Percentiles rank a stretch among this genome's conserved stretches.
Evolutionary conservation across 1,140 invertebrate genomes (phyloP).

Genomic region (Wiebesia pumilae): DNA sequence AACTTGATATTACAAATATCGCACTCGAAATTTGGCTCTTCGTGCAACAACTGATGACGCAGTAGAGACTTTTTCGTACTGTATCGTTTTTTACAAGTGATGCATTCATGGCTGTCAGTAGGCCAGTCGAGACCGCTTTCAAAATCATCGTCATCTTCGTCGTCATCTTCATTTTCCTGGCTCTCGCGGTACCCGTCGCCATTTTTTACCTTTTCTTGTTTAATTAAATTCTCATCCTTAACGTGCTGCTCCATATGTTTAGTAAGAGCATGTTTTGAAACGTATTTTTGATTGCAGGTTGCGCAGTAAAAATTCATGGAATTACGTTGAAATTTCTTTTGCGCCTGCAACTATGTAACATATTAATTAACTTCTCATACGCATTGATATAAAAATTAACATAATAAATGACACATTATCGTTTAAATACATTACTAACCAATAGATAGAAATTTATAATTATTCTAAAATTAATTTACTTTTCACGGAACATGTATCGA

Average conservation of each 20-base stretch:
- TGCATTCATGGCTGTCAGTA: constrained; percentile 71
- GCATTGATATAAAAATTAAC: not conserved
- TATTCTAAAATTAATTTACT: too few species aligned
- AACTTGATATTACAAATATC: constrained; percentile 74
- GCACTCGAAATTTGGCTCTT: constrained; percentile 74
- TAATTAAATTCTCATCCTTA: constrained; percentile 61
- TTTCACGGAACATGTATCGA: too few species aligned
- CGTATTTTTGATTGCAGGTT: constrained; percentile 67
- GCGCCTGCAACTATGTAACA: not conserved
- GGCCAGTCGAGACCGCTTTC: constrained; percentile 71
- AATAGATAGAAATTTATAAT: too few species aligned
- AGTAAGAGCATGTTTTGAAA: constrained; percentile 66
- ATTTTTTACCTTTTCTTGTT: constrained; percentile 39
- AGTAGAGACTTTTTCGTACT: constrained; percentile 72
- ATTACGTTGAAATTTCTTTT: constrained; percentile 56
- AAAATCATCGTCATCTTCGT: constrained; percentile 67
- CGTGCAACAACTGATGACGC: constrained; percentile 71
- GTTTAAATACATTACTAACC: too few species aligned
- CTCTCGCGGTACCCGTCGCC: constrained; percentile 49
- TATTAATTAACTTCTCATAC: not conserved
- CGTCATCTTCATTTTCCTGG: constrained; percentile 56
- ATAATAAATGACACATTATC: not conserved
- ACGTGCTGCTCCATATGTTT: constrained; percentile 71
- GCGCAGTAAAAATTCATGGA: constrained; percentile 65
- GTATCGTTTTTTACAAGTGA: constrained; percentile 72